Base-by-base conservation (phyloP, 2,888 invertebrate genomes). In the Dolichomitus sp. region DNA sequence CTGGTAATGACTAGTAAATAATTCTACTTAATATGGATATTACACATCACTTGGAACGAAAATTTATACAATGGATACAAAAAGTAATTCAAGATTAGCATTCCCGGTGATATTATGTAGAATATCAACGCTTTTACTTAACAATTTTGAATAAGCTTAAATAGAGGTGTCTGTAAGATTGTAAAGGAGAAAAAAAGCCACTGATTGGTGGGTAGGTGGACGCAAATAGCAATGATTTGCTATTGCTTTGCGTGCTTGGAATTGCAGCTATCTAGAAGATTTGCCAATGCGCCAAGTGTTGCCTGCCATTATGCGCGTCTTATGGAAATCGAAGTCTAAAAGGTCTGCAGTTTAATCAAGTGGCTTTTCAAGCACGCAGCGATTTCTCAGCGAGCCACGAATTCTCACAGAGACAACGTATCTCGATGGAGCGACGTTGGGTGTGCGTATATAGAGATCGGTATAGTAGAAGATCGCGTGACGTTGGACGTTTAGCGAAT, bases 401-500 rank as follows among this genome's bases (percentile, higher is more conserved):
- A 78, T 81, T 81, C 78, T 69, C 69, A 40, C 63, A 45, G 30
- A 45, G 54, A 68, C 69, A 27, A 54, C 54, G 40, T 40, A 70
- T 70, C 69, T 54, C 37, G 52, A 54, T 54, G 40, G 54, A 5
- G 11, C 30, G 19, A 33, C 23, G 45, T 73, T 40, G 77, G 65
- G 50, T 61, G 77, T 61, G 76, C 69, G 74, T 73, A 74, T 68
- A 74, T 54, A 52, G 73, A 54, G 68, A 17, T 27, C 27, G 1
- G 54, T 78, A 65, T 42, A n/a, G 42, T n/a, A 65, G 80, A 61
- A 80, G 81, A 84, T 87, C 87, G 87, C 86, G 84, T 87, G 84
- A 70, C 80, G 74, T 57, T 50, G 81, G 73, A 84, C 50, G 84
- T 80, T 84, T 87, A 87, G 81, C 86, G 86, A 87, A 83, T 81